Conservation (phyloP, 2,113 vertebrate genomes). For the Galeopterus variegatus region DNA sequence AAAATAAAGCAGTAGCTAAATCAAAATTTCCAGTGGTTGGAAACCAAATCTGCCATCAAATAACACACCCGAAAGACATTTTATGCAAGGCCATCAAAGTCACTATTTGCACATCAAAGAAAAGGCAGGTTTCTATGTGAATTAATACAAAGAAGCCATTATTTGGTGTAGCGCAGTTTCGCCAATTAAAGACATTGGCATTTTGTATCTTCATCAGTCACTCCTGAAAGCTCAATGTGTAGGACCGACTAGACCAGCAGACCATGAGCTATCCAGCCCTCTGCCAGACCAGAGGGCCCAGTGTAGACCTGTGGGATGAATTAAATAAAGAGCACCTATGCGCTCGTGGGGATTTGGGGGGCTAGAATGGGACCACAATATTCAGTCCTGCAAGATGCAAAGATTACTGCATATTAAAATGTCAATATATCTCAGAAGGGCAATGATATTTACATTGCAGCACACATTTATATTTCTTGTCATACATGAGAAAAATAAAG, state of each 20-base stretch:
- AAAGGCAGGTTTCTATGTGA: not conserved
- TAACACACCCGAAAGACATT: not conserved
- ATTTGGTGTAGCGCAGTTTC: not conserved
- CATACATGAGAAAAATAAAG: not conserved
- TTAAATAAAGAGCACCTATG: accelerated
- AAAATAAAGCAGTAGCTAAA: not conserved
- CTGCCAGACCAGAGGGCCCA: not conserved
- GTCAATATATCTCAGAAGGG: not conserved
- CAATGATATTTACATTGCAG: not conserved
- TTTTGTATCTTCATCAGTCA: not conserved
- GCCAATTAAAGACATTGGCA: not conserved
- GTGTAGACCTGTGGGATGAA: accelerated
- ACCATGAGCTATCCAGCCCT: accelerated
- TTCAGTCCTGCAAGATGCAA: not conserved
- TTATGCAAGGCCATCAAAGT: not conserved
- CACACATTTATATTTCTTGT: not conserved
- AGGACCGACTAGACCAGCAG: not conserved
- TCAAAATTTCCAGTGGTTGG: not conserved
- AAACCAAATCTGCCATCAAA: not conserved
- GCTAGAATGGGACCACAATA: accelerated
- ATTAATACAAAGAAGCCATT: not conserved
- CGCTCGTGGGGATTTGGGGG: accelerated
- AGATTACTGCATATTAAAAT: not conserved
- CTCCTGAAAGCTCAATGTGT: not conserved
- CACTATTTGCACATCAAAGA: not conserved